These are phyloP conservation scores for Blennius ocellaris DNA, from an alignment of 2,113 vertebrate genomes.

Conservation along the genomic window DNA sequence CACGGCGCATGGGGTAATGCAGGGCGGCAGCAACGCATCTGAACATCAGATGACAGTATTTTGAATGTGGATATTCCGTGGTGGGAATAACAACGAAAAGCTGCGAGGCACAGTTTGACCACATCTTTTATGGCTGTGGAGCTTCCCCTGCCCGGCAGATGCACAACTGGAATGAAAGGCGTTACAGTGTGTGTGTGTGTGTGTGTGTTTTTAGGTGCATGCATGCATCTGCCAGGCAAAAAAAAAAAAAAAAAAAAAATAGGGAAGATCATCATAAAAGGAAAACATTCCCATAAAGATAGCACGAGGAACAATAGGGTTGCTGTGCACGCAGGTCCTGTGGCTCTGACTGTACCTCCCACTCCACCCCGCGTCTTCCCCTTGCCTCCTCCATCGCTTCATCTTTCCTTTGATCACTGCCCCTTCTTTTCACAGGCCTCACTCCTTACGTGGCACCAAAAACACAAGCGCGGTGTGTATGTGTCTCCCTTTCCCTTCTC, in stretches of 20 bases:
- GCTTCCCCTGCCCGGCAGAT: conserved; percentile 40
- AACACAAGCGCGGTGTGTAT: conserved; percentile 15
- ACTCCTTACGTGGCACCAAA: conserved; percentile 37
- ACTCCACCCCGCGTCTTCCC: conserved; percentile 50
- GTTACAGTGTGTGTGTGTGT: conserved; percentile 26
- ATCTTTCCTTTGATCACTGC: conserved; percentile 78
- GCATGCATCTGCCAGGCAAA: conserved; percentile 35
- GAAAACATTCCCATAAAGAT: conserved; percentile 56
- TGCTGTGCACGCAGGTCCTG: conserved; percentile 50
- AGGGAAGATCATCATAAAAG: conserved; percentile 52
- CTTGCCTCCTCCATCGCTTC: conserved; percentile 55
- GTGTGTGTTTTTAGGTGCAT: conserved; percentile 21
- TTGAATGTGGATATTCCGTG: conserved; percentile 25
- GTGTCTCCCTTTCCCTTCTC: conserved; percentile 42
- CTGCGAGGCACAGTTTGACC: conserved; percentile 40
- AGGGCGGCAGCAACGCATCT: conserved; percentile 14
- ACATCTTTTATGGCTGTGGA: conserved; percentile 41
- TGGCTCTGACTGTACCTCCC: conserved; percentile 51
- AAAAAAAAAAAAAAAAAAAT: conserved; percentile 27
- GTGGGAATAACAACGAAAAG: conserved; percentile 55
- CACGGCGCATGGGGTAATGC: conserved; percentile 39
- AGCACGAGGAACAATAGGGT: conserved; percentile 57
- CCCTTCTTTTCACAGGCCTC: conserved; percentile 64
- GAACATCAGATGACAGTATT: conserved; percentile 44
- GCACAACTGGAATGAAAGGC: conserved; percentile 51